phyloP scores from a whole-genome alignment of 2,888 invertebrate genomes.

The Aproaerema taeniolella region DNA sequence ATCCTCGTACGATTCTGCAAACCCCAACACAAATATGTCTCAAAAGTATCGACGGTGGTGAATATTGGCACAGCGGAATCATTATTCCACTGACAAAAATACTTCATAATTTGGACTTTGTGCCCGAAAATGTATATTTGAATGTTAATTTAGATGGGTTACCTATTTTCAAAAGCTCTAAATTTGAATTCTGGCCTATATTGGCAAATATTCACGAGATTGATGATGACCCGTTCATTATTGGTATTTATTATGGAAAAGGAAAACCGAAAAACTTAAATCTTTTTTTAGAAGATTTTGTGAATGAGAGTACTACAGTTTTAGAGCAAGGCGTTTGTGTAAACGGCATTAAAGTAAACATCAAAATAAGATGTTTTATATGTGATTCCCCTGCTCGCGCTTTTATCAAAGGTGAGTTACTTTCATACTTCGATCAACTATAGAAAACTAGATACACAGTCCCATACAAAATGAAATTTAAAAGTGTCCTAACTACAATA shows the following conservation, averaged over 20 bases:
- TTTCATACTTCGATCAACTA: neutral
- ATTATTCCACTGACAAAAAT: constrained; percentile 3
- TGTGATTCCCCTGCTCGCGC: constrained; percentile 15
- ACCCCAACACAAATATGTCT: constrained; percentile 3
- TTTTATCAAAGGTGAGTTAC: neutral
- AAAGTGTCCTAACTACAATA: too few species aligned
- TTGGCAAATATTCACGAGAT: constrained; percentile 10
- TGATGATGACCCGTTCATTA: constrained; percentile 8
- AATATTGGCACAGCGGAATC: constrained; percentile 1
- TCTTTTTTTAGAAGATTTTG: constrained; percentile 12
- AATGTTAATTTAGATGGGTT: constrained; percentile 3
- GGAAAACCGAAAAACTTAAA: constrained; percentile 13
- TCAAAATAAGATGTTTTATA: constrained; percentile 13
- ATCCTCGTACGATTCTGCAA: constrained; percentile 3
- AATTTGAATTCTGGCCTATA: constrained; percentile 14
- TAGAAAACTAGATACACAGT: neutral
- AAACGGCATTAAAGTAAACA: neutral
- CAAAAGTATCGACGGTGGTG: constrained; percentile 4
- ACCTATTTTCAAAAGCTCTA: constrained; percentile 5
- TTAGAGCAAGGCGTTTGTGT: constrained; percentile 6
- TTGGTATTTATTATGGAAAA: constrained; percentile 10
- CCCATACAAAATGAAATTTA: too few species aligned
- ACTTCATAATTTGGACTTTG: neutral
- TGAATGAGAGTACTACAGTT: constrained; percentile 5
- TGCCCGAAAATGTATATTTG: neutral